Percentiles rank a stretch among this genome's conserved stretches.
These are phyloP conservation scores for Unio delphinus DNA, from an alignment of 2,888 invertebrate species.

Conservation along the genomic window DNA sequence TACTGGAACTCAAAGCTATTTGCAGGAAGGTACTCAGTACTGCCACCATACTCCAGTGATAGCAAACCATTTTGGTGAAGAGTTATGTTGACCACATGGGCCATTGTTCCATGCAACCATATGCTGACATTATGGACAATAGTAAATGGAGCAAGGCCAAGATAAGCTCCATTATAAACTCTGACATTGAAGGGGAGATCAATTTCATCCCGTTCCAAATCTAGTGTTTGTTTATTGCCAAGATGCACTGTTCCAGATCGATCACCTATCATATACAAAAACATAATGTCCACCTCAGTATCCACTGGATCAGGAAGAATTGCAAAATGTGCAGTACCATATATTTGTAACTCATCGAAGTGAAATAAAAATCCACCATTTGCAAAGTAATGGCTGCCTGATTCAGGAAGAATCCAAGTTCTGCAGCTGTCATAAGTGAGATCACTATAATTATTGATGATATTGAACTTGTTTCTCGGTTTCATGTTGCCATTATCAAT, in stretches of 20 bases:
- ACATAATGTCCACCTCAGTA: constrained; percentile 39
- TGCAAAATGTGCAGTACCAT: constrained; percentile 50
- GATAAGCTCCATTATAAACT: constrained; percentile 42
- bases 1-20: constrained; percentile 35
- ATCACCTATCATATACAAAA: constrained; percentile 61
- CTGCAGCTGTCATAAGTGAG: constrained; percentile 44
- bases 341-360: constrained; percentile 54
- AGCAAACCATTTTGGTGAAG: constrained; percentile 49
- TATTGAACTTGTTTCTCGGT: constrained; percentile 33
- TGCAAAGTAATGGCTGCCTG: constrained; percentile 41
- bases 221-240: constrained; percentile 47
- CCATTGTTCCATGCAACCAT: constrained; percentile 54
- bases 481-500: constrained; percentile 45
- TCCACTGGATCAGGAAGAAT: constrained; percentile 37
- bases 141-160: constrained; percentile 50
- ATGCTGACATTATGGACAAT: constrained; percentile 53
- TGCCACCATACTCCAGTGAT: constrained; percentile 41
- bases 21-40: constrained; percentile 28
- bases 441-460: constrained; percentile 43
- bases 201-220: constrained; percentile 45
- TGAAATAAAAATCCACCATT: constrained; percentile 35
- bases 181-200: constrained; percentile 53
- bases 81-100: constrained; percentile 48
- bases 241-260: constrained; percentile 57
- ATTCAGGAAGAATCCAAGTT: constrained; percentile 50